A percentile compares a stretch with the other conserved stretches of the same genome.
phyloP scores from a whole-genome alignment of 92 coral and sea anemone genomes.

The Zoanthus sociatus region DNA sequence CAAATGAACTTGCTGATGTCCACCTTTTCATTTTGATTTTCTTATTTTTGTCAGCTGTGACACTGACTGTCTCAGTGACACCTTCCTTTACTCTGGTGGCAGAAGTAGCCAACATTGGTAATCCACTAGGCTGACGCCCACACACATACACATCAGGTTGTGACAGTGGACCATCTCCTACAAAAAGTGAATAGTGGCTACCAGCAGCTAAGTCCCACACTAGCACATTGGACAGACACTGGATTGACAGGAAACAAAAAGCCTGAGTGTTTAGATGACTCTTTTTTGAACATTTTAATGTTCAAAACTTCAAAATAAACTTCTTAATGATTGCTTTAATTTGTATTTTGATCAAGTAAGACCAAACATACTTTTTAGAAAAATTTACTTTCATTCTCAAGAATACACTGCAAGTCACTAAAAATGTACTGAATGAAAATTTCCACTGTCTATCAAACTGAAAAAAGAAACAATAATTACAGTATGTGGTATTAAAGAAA shows the following conservation, averaged over 20 bases:
- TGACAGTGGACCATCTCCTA: slow-evolving; percentile 88
- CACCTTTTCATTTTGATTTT: slow-evolving; percentile 41
- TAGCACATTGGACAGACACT: slow-evolving; percentile 97
- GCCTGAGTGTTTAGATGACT: not conserved
- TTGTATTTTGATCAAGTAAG: too few species aligned
- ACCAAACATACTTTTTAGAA: too few species aligned
- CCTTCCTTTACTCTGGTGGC: slow-evolving; percentile 74
- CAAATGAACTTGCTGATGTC: slow-evolving; percentile 81
- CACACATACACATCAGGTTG: slow-evolving; percentile 96
- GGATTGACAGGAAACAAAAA: not conserved
- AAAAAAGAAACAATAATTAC: too few species aligned
- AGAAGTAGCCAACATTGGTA: slow-evolving; percentile 88
- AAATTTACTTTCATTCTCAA: too few species aligned
- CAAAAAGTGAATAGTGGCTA: slow-evolving; percentile 95
- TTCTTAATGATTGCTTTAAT: too few species aligned
- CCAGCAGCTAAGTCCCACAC: slow-evolving; percentile 99
- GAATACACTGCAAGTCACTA: too few species aligned
- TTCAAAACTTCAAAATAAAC: too few species aligned
- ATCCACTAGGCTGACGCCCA: slow-evolving; percentile 96
- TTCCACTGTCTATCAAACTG: too few species aligned
- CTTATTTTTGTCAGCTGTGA: slow-evolving; percentile 52
- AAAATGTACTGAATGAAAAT: too few species aligned
- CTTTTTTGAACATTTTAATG: not conserved
- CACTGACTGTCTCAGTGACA: slow-evolving; percentile 47
- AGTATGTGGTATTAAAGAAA: too few species aligned